Evolutionary conservation across 2,113 vertebrate species (phyloP), one percentile per base, ranked within the genome.

Genomic region (Nyctereutes procyonoides): DNA sequence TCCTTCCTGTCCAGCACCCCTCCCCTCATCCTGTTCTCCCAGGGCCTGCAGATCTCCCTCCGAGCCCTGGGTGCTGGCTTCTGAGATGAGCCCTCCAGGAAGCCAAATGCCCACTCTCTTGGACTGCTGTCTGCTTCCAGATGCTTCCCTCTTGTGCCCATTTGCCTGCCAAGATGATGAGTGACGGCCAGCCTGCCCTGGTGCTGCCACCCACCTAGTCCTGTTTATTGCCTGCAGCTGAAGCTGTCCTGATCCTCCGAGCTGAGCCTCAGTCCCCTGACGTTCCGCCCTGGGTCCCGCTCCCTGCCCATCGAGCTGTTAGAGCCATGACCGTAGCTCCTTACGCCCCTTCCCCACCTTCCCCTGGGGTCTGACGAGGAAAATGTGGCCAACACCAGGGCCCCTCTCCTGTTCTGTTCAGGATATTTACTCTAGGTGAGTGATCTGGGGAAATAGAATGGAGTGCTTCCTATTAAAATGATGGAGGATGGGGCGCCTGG

Each of bases 201-300:
- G 20, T 7, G n/a, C 62, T 30, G 15, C 43, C 13, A 0, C 38
- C 58, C 3, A 12, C 20, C 0, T 2, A 10, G 24, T 43, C 11
- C 58, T 85, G 30, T 69, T 8, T 19, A 26, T 0, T 3, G n/a
- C 24, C 51, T 67, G 35, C 43, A 15, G 82, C 56, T 0, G 15
- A 65, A 6, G 19, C 67, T 48, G 35, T 30, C 69, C 69, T 35
- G 53, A 15, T 1, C 60, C 3, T 19, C 58, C n/a, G 15, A 35
- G 48, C n/a, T 19, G 1, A n/a, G 63, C 30, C 32, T 71, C 17
- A 16, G 55, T 22, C 19, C 28, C 67, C 26, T 56, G 1, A 82
- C 20, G 19, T 28, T 82, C 62, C 30, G 74, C n/a, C 74, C 63
- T 35, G 55, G 62, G 69, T 16, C n/a, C 82, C 35, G 24, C 15